Evolutionary conservation across 2,113 vertebrate species (phyloP).

Genomic region (Delphinus delphis): DNA sequence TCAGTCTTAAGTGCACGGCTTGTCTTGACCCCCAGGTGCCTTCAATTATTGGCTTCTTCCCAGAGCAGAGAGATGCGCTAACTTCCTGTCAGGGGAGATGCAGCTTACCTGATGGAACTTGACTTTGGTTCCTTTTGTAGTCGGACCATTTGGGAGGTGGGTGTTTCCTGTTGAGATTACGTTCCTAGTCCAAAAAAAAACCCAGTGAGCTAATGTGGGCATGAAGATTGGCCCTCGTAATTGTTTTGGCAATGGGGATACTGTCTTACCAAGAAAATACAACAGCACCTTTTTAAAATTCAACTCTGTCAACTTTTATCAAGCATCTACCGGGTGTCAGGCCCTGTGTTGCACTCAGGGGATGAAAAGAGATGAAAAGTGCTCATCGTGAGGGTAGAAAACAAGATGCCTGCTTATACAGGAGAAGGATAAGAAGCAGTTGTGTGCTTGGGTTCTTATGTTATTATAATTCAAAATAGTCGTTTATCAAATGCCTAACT

Average conservation of each 20-base stretch:
- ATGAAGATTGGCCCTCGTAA: not conserved
- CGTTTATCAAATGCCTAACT: not conserved
- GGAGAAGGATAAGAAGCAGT: not conserved
- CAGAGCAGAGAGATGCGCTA: not conserved
- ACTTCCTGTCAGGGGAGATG: not conserved
- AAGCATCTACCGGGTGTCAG: not conserved
- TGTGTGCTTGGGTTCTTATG: not conserved
- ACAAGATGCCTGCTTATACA: not conserved
- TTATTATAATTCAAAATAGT: not conserved
- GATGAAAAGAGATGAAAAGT: not conserved
- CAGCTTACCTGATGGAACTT: not conserved
- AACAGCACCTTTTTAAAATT: not conserved
- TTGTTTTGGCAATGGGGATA: not conserved
- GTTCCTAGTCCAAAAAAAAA: not conserved
- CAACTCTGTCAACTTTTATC: slow-evolving; percentile 14
- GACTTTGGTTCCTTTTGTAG: not conserved
- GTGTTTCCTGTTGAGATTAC: not conserved
- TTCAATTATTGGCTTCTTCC: not conserved
- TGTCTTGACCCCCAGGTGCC: not conserved
- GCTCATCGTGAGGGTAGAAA: not conserved
- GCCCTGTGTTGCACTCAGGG: not conserved
- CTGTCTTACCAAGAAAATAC: not conserved
- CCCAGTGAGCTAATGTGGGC: not conserved
- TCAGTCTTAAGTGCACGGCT: not conserved
- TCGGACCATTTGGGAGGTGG: not conserved